phyloP scores from a whole-genome alignment of 2,113 vertebrate species.

The Theristicus caerulescens region DNA sequence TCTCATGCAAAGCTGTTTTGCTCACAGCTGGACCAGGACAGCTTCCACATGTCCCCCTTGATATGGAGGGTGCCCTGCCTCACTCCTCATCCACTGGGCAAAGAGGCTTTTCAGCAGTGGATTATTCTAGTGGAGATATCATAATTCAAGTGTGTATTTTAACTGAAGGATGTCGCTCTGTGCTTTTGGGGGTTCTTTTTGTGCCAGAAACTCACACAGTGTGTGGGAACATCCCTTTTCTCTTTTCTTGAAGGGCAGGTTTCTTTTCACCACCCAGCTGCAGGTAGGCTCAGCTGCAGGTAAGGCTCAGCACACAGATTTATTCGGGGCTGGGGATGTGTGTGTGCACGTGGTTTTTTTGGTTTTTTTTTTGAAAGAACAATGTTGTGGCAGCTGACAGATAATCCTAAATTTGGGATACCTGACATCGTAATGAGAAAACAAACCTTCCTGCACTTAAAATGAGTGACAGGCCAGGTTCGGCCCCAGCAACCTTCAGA shows the following conservation, averaged over 20 bases:
- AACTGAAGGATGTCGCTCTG: not conserved
- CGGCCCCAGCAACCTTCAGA: conserved; percentile 67
- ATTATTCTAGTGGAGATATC: not conserved
- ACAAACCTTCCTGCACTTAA: conserved; percentile 67
- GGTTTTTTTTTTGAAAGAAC: not conserved
- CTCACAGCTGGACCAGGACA: not conserved
- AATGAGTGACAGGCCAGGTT: conserved; percentile 58
- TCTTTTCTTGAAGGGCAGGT: not conserved
- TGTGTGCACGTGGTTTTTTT: not conserved
- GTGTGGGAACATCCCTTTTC: not conserved
- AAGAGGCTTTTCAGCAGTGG: not conserved
- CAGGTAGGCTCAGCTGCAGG: not conserved
- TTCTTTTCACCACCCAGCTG: conserved; percentile 25
- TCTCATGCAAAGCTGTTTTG: not conserved
- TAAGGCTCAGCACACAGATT: not conserved
- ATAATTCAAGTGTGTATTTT: not conserved
- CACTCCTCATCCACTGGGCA: not conserved
- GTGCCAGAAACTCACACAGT: not conserved
- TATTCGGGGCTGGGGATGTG: not conserved
- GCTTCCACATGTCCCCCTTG: not conserved
- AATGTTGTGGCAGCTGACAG: not conserved
- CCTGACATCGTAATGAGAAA: conserved; percentile 53
- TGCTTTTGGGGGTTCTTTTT: not conserved
- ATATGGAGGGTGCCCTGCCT: not conserved
- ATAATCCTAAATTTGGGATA: conserved; percentile 64